A percentile compares a stretch with the other conserved stretches of the same genome.
phyloP scores from a whole-genome alignment of 2,888 invertebrate genomes.

The Panopea generosa region DNA sequence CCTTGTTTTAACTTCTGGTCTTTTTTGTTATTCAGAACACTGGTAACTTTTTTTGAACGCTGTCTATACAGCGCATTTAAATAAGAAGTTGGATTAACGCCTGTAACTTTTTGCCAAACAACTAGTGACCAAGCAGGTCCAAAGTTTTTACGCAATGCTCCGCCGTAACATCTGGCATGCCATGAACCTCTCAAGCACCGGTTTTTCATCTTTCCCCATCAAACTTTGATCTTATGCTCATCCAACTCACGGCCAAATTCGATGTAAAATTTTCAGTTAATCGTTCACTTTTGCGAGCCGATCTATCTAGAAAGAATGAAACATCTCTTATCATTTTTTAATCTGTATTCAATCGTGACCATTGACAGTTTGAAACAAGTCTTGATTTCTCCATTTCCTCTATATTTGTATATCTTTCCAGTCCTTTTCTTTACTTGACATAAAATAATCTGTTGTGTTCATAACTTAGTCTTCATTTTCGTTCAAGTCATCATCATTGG shows the following conservation, averaged over 20 bases:
- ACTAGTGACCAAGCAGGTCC: background rate
- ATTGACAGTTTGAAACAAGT: too few relatives aligned
- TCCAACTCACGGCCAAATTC: background rate
- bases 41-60: background rate
- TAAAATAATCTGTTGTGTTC: background rate
- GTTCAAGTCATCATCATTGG: too few relatives aligned
- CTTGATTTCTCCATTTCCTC: background rate
- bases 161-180: conserved; percentile 18
- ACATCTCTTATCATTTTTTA: background rate
- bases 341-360: background rate
- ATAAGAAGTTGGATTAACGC: background rate
- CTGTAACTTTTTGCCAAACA: conserved; percentile 46
- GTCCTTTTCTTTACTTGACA: background rate
- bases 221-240: background rate
- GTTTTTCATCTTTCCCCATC: background rate
- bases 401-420: background rate
- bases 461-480: background rate
- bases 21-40: background rate
- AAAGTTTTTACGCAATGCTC: background rate
- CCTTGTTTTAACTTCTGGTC: background rate
- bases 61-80: background rate
- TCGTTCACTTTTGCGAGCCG: background rate
- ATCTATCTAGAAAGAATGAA: background rate
- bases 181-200: conserved; percentile 51
- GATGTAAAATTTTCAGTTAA: background rate